A percentile compares a stretch with the other conserved stretches of the same genome.
These are phyloP conservation scores for Telmatherina bonti DNA, from an alignment of 2,797 vertebrate species.

Conservation along the genomic window DNA sequence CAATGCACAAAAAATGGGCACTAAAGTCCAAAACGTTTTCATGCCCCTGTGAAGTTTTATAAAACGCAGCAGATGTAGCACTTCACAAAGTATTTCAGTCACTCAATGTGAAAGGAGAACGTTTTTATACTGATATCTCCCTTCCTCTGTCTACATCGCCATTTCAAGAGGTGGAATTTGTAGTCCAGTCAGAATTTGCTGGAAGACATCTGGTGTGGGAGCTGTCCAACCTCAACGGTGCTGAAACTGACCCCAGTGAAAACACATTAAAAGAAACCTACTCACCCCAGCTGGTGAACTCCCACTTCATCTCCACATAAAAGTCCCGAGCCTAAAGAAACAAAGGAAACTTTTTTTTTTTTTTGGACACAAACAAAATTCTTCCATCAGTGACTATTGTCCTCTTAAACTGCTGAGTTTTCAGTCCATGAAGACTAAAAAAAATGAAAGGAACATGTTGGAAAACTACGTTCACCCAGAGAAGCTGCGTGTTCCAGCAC, in stretches of 20 bases:
- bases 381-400: background rate
- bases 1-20: background rate
- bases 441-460: background rate
- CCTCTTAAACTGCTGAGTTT: background rate
- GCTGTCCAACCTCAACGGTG: slow-evolving; percentile 72
- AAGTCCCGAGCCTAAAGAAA: slow-evolving; percentile 89
- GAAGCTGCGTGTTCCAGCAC: background rate
- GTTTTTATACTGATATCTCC: background rate
- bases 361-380: background rate
- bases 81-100: background rate
- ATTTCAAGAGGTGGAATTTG: background rate
- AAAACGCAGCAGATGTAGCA: background rate
- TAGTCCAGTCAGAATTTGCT: background rate
- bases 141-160: background rate
- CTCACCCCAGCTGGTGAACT: slow-evolving; percentile 94
- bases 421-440: background rate
- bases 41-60: too few species aligned
- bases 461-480: background rate
- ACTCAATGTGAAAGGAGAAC: background rate
- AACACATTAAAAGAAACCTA: slow-evolving; percentile 20
- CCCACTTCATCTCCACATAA: slow-evolving; percentile 99
- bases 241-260: slow-evolving; percentile 70
- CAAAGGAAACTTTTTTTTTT: background rate
- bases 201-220: slow-evolving; percentile 37
- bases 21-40: background rate